Evolutionary conservation across 2,888 invertebrate genomes (phyloP).

Genomic region (Caenorhabditis uteleia): DNA sequence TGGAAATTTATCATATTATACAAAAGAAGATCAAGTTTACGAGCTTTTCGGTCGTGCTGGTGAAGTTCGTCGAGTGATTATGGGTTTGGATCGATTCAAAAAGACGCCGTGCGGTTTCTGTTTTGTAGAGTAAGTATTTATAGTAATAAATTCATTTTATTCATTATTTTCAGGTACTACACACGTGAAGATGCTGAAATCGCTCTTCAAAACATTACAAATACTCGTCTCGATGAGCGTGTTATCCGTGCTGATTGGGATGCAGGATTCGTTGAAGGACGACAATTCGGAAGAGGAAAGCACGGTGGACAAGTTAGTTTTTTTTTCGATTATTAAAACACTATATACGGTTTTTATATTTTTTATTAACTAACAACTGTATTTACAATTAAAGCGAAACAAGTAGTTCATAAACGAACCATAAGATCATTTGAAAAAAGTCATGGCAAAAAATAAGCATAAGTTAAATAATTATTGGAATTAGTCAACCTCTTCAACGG

Average conservation of each 20-base stretch:
- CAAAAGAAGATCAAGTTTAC: constrained; percentile 91
- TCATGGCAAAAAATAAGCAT: too few species aligned
- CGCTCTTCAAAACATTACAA: constrained; percentile 84
- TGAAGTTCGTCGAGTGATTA: constrained; percentile 87
- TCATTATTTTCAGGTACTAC: constrained; percentile 71
- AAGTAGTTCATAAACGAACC: too few species aligned
- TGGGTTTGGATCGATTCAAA: constrained; percentile 96
- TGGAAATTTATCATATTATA: constrained; percentile 96
- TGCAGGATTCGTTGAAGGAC: constrained; percentile 95
- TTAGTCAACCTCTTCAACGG: constrained; percentile 6
- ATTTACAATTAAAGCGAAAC: background rate
- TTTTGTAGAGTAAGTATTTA: constrained; percentile 83
- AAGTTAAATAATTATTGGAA: too few species aligned
- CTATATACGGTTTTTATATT: background rate
- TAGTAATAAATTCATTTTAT: background rate
- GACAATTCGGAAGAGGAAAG: constrained; percentile 96
- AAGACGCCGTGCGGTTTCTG: constrained; percentile 99
- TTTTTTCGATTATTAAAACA: too few species aligned
- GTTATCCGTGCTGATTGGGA: constrained; percentile 98
- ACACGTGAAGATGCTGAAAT: constrained; percentile 74
- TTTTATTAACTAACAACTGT: background rate
- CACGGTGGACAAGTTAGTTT: constrained; percentile 89
- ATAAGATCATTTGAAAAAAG: too few species aligned
- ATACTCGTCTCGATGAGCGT: constrained; percentile 82
- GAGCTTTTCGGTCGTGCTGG: constrained; percentile 95